A percentile compares a stretch with the other conserved stretches of the same genome.
These are phyloP conservation scores for Romanogobio albipinnatus DNA, from an alignment of 2,113 vertebrate species.

Conservation along the genomic window DNA sequence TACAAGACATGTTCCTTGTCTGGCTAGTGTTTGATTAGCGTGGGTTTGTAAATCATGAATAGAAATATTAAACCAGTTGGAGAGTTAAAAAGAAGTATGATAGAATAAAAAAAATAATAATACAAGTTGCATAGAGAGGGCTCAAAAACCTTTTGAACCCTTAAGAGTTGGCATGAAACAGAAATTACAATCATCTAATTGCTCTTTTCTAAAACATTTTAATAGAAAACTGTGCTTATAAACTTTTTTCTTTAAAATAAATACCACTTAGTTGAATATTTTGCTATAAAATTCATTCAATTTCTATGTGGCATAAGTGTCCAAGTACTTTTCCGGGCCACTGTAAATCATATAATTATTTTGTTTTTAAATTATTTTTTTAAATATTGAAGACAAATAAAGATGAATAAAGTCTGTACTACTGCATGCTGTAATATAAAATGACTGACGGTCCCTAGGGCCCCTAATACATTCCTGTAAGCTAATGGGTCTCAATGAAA, in stretches of 20 bases:
- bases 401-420: neutral
- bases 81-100: neutral
- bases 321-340: neutral
- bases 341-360: neutral
- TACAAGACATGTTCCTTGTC: neutral
- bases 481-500: constrained; percentile 6
- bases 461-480: neutral
- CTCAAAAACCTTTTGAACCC: neutral
- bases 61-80: neutral
- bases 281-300: neutral
- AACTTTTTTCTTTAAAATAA: neutral
- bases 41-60: constrained; percentile 3
- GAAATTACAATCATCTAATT: neutral
- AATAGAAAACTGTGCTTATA: too few species aligned
- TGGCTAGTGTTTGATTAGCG: neutral
- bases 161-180: neutral
- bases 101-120: neutral
- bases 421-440: neutral
- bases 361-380: neutral
- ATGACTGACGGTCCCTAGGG: neutral
- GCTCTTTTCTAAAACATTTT: too few species aligned
- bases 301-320: neutral
- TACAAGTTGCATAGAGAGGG: neutral
- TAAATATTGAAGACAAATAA: neutral
- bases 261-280: neutral